Base-by-base conservation (phyloP, 2,797 vertebrate genomes). In the Austrolebias charrua region DNA sequence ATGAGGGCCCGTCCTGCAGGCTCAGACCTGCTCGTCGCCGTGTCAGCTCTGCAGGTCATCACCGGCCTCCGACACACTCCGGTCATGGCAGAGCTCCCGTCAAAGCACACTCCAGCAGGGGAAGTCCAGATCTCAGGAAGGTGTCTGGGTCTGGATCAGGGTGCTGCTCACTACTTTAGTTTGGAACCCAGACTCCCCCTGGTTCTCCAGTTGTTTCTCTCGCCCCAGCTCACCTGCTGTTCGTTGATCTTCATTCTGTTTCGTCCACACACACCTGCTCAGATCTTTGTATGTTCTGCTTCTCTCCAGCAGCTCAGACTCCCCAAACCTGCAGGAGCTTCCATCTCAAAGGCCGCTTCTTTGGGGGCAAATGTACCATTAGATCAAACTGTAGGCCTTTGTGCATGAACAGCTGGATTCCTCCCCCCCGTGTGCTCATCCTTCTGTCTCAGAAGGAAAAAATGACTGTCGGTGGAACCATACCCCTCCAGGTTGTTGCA, bases 111-210 rank as follows among this genome's bases (percentile, higher is more conserved):
- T 29, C 48, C 63, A 45, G 56, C 45, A 63, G 60, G 71, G 70
- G 62, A 79, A 80, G 76, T 78, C 83, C 84, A 86, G 79, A 80
- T 80, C 71, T 83, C 54, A 48, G 72, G 76, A 33, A 66, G 79
- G 56, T 72, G 60, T 78, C 73, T 79, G 72, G 70, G 73, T 86
- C 75, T 19, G 52, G 57, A 55, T 71, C 71, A 59, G 49, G 51
- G 29, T 29, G 45, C 31, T 57, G 20, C 50, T 65, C 3, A 1
- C 20, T 59, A 42, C 28, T 69, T 66, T 31, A 31, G 4, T 53
- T 24, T 45, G 19, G 24, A 72, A 42, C 50, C 35, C 60, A 43
- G 33, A 9, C 33, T 48, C 9, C 29, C 42, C 40, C 69, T 55
- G 50, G 62, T 50, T 46, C 47, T 58, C 15, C 40, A n/a, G 38